Percentiles rank a stretch among this genome's conserved stretches.
These are phyloP conservation scores for Drosophila borealis DNA, from an alignment of 2,888 invertebrate species.

Conservation along the genomic window DNA sequence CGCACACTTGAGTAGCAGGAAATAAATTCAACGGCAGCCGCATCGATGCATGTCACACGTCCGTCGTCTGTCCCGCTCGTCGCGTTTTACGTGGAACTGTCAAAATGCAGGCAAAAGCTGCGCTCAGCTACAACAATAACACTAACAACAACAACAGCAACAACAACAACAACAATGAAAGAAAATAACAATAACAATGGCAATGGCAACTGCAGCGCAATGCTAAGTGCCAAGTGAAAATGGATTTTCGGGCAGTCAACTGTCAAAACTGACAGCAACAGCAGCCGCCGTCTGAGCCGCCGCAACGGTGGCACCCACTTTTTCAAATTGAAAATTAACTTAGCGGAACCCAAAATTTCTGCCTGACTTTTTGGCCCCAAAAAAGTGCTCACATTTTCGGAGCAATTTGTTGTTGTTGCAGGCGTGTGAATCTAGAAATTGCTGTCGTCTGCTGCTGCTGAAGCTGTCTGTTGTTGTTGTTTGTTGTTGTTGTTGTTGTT, in stretches of 20 bases:
- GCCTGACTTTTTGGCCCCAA: slow-evolving; percentile 21
- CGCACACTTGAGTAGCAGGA: slow-evolving; percentile 75
- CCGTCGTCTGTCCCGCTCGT: slow-evolving; percentile 28
- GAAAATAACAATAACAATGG: slow-evolving; percentile 23
- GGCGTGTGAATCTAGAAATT: slow-evolving; percentile 63
- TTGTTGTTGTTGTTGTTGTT: slow-evolving; percentile 29
- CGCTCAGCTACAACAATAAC: slow-evolving; percentile 37
- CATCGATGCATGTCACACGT: slow-evolving; percentile 80
- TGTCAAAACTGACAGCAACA: slow-evolving; percentile 80
- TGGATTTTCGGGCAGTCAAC: slow-evolving; percentile 78
- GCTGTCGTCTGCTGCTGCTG: slow-evolving; percentile 50
- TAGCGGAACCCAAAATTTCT: slow-evolving; percentile 73
- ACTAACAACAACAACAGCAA: slow-evolving; percentile 16
- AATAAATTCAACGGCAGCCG: slow-evolving; percentile 76
- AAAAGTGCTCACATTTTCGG: slow-evolving; percentile 48
- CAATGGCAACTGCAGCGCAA: slow-evolving; percentile 54
- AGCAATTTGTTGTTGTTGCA: slow-evolving; percentile 45
- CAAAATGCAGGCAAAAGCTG: slow-evolving; percentile 74
- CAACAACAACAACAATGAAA: slow-evolving; percentile 23
- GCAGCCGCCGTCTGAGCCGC: slow-evolving; percentile 25
- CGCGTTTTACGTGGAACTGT: slow-evolving; percentile 79
- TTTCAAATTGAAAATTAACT: slow-evolving; percentile 80
- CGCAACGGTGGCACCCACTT: slow-evolving; percentile 70
- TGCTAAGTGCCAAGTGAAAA: slow-evolving; percentile 79
- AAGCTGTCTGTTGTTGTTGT: slow-evolving; percentile 14